Conservation (phyloP, 2,113 vertebrate genomes). For the Piprites chloris region DNA sequence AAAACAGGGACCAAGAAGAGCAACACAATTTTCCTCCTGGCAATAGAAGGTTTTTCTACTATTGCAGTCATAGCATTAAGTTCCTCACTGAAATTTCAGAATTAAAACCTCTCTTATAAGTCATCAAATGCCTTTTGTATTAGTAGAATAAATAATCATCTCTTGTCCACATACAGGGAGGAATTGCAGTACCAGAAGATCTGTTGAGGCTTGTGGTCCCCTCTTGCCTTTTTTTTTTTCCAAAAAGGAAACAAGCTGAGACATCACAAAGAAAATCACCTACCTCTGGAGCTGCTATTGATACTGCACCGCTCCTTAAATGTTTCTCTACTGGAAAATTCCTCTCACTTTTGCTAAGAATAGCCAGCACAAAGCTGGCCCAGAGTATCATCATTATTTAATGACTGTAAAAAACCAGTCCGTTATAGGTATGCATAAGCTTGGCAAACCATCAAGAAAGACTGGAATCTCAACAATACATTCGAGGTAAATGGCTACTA, state of each 20-base stretch:
- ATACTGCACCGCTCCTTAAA: background rate
- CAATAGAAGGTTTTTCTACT: background rate
- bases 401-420: conserved; percentile 8
- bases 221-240: background rate
- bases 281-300: conserved; percentile 3
- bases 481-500: conserved; percentile 9
- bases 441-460: background rate
- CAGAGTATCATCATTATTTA: conserved; percentile 44
- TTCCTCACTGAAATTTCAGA: background rate
- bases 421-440: background rate
- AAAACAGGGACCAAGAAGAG: background rate
- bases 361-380: background rate
- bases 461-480: background rate
- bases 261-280: conserved; percentile 8
- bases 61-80: background rate
- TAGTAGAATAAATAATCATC: background rate
- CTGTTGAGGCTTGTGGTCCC: background rate
- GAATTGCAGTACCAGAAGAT: background rate
- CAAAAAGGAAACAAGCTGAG: conserved; percentile 11
- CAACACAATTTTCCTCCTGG: background rate
- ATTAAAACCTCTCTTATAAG: background rate
- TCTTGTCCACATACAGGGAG: background rate
- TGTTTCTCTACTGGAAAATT: conserved; percentile 29
- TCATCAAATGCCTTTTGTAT: background rate
- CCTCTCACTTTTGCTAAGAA: conserved; percentile 22